Evolutionary conservation across 1,140 invertebrate species (phyloP), one percentile per base, ranked within the genome.

Genomic region (Papilio glaucus): DNA sequence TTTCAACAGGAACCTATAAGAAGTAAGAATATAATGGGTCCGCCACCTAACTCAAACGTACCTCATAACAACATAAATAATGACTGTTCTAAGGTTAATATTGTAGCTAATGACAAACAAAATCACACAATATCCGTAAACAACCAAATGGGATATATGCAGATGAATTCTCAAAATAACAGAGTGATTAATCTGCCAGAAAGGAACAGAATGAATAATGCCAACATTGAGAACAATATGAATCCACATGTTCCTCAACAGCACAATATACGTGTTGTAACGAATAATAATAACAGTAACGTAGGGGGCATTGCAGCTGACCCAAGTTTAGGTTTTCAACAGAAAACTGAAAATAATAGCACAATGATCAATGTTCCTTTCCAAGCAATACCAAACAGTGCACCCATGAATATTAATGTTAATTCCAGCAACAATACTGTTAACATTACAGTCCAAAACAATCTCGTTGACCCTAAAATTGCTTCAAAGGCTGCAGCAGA

Each of bases 371-470:
- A 93, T 77, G 91, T 93, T 24, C 91, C 91, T 13, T 91, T 93
- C 79, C 91, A 93, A 82, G 87, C 91, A 10, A 92, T 93, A 77
- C 91, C 91, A 4, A 92, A 93, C 57, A 93, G 91, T 79, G 90
- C 90, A 26, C 91, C 91, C 15, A 93, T 93, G 91, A 93, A 93
- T 74, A 93, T 93, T 8, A 93, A 93, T 72, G 91, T 93, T 0
- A 93, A 93, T 81, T 93, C 91, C 13, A 93, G 91, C 69, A 93
- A 93, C 74, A 93, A 93, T 49, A 93, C 91, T 21, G 91, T 93
- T 5, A 93, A 93, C 60, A 93, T 93, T 33, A 93, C 91, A 5
- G 91, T 93, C 0, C 91, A 93, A 82, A 93, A 93, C 71, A 93
- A 93, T 75, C 83, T 93, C 2, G 91, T 93, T 5, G 91, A 93